Conservation (phyloP, 2,797 vertebrate genomes). For the Pseudomugil tenellus region DNA sequence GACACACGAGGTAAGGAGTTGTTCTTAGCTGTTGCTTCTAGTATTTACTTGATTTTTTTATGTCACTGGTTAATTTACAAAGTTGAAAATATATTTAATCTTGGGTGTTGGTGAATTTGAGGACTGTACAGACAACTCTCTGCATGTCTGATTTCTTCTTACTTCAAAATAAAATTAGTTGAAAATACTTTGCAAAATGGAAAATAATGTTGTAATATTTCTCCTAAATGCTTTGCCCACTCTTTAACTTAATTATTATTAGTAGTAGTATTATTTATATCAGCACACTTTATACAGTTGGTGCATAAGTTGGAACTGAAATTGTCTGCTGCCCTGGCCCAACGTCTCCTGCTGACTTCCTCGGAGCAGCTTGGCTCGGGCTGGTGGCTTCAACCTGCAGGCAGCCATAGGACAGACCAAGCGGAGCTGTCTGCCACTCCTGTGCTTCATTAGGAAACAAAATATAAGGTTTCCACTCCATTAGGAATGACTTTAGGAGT, state of each 20-base stretch:
- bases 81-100: too few relatives aligned
- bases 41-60: not conserved
- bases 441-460: constrained; percentile 99
- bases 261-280: not conserved
- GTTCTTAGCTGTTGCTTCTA: not conserved
- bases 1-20: not conserved
- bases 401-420: constrained; percentile 79
- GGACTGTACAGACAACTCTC: not conserved
- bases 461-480: constrained; percentile 99
- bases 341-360: constrained; percentile 69
- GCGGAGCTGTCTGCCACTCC: constrained; percentile 88
- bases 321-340: constrained; percentile 55
- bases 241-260: not conserved
- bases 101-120: not conserved
- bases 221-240: not conserved
- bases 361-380: constrained; percentile 72
- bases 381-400: constrained; percentile 80
- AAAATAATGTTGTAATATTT: not conserved
- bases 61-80: too few relatives aligned
- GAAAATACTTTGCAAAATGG: not conserved
- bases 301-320: constrained; percentile 46
- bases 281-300: constrained; percentile 33
- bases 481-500: constrained; percentile 99
- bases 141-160: too few relatives aligned
- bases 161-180: too few relatives aligned